Base-by-base conservation (phyloP, 1,140 invertebrate species). In the Halyomorpha halys region DNA sequence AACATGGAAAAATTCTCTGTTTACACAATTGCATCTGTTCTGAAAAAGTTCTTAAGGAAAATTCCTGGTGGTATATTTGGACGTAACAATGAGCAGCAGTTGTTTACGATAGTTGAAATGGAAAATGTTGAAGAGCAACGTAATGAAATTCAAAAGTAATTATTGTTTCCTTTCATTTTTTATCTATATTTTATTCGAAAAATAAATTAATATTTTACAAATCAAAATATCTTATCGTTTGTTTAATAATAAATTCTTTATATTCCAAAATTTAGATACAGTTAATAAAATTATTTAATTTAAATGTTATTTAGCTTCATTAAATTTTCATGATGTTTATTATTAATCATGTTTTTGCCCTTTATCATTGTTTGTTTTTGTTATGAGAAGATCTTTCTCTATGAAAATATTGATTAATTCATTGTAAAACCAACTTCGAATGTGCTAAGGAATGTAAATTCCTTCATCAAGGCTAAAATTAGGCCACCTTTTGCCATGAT, bases 1-100 rank as follows among this genome's bases (percentile, higher is more conserved):
- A 97, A 97, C 75, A 95, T 97, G 72, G 90, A 94, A 72, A 94
- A 97, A 75, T 98, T 95, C 75, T 96, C 91, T 68, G 94, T 98
- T 62, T 96, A 98, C 77, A 98, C 96, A 45, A 94, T 98, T 72
- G 95, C 96, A 25, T 97, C 94, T 76, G 95, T 98, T 44, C 80
- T 98, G 34, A 99, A 98, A 77, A 91, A 92, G 79, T 99, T 98
- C 78, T 80, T 98, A n/a, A 83, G 95, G 64, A 97, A 97, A 81
- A 86, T 98, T 70, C 95, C 96, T 51, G 92, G 90, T 65, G 96
- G 96, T 25, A 90, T 98, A 62, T 98, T 99, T 79, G 83, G 94
- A 0, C 80, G 84, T 34, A 89, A 91, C 61, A 87, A 90, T 66
- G 96, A 99, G 76, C 85, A 91, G 76, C 82, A 86, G 66, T 80